Conservation (phyloP, 2,797 vertebrate genomes). For the Bryconaethiops microstoma region DNA sequence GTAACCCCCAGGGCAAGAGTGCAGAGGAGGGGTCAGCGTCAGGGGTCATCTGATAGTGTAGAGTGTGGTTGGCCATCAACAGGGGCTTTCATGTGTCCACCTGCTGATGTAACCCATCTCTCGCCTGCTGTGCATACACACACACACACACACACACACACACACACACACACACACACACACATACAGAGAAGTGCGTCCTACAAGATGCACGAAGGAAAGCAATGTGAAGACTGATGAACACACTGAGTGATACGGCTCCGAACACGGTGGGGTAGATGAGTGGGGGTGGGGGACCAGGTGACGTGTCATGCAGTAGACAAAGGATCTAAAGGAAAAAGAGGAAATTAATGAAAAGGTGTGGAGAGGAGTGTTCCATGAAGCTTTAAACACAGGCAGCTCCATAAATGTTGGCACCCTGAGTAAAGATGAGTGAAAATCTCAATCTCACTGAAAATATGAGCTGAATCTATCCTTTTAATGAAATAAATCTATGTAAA, state of each 20-base stretch:
- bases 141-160: constrained; percentile 24
- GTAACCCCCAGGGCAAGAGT: constrained; percentile 51
- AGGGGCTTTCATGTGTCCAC: constrained; percentile 62
- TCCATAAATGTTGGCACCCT: too few species aligned
- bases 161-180: constrained; percentile 18
- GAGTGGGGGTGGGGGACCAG: constrained; percentile 11
- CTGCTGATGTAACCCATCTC: constrained; percentile 48
- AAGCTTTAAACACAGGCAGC: not conserved
- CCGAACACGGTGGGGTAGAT: not conserved
- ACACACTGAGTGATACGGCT: constrained; percentile 14
- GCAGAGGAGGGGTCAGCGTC: constrained; percentile 69
- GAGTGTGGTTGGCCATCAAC: constrained; percentile 65
- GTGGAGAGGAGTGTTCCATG: not conserved
- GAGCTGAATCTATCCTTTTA: too few species aligned
- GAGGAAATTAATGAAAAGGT: constrained; percentile 41
- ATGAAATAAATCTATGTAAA: too few species aligned
- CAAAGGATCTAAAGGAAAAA: not conserved
- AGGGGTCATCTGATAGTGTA: constrained; percentile 73
- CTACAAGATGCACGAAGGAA: constrained; percentile 19
- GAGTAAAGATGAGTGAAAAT: too few species aligned
- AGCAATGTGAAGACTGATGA: constrained; percentile 37
- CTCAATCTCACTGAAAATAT: too few species aligned
- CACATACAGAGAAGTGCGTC: not conserved
- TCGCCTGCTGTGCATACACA: constrained; percentile 38
- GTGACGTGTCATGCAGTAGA: constrained; percentile 30